Base-by-base conservation (phyloP, 2,888 invertebrate species). In the Cabera pusaria region DNA sequence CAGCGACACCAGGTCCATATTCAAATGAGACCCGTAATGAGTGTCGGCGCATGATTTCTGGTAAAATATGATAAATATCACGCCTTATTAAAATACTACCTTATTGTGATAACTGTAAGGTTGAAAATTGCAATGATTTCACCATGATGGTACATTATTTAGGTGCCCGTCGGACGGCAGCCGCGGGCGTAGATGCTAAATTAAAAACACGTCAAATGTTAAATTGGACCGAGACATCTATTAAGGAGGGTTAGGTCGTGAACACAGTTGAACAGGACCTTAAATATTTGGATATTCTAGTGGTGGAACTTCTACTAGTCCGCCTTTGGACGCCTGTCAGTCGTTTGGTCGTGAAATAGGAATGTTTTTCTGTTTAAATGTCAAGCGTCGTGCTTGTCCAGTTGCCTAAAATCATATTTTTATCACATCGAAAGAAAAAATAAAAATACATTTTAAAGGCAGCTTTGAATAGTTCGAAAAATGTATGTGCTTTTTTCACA, bases 161-260 rank as follows among this genome's bases (percentile, higher is more conserved):
- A 76, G 78, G 69, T 69, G 71, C 66, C 54, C 46, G 52, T 51
- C 55, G 70, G 82, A 74, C 85, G 75, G 86, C 81, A 77, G 87
- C 86, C 87, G 80, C 86, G 56, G 88, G 87, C 87, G 71, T 68
- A 64, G 71, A 69, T 74, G 85, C 80, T 88, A 88, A 88, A 88
- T 88, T 88, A 87, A 88, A 88, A 88, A 87, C 83, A 87, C 85
- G 88, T 87, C 88, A 87, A 84, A 86, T 79, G 78, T 76, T 86
- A 88, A 88, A 88, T 87, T 87, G 88, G 87, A 76, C 78, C 84
- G 86, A 84, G 84, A 88, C 83, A 87, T 87, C 88, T 88, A 88
- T 88, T 87, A 87, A 85, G 79, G 74, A 66, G 63, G 47, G 57
- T 68, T 59, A 66, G 50, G 83, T 44, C 33, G 52, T 24, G 69